Base-by-base conservation (phyloP, 1,140 invertebrate genomes). In the Brachionus rubens region DNA sequence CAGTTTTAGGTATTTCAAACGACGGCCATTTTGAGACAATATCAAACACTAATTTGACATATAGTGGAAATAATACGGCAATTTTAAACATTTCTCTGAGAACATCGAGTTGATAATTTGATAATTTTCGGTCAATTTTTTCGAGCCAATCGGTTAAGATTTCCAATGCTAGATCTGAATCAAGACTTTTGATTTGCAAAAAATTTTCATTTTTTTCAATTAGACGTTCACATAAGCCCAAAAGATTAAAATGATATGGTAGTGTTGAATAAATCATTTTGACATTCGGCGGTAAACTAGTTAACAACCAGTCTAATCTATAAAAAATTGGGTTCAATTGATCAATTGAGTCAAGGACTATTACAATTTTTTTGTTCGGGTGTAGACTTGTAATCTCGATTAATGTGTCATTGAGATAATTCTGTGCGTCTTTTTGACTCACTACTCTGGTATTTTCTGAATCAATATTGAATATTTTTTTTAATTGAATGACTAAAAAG, bases 261-360 rank as follows among this genome's bases (percentile, higher is more conserved):
- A 78, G 72, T 5, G 79, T 78, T n/a, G 82, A 80, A 24, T 81
- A 76, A 33, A 83, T 79, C 16, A 82, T 72, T 78, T 82, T 81
- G 7, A 83, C 81, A 77, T 85, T 82, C 2, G 28, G n/a, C 6
- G 82, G 79, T 26, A 83, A 76, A 21, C 78, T 68, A 3, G 78
- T 75, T 10, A 83, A 82, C 36, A 84, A 47, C 83, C 83, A 84
- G n/a, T 80, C 80, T 36, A 79, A 78, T 26, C 79, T 80, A 46
- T 76, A 77, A 46, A 81, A 79, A 41, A 28, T 76, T 5, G 79
- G 40, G 12, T 78, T 77, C 41, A 84, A 65, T 19, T 80, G 75
- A 47, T 84, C 81, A 0, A 84, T 59, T 10, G 78, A 78, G 77
- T 84, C 83, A 1, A 84, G 50, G 5, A 84, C 30, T 28, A 84